Conservation (phyloP, 2,888 invertebrate species). For the Cantharis nigra region DNA sequence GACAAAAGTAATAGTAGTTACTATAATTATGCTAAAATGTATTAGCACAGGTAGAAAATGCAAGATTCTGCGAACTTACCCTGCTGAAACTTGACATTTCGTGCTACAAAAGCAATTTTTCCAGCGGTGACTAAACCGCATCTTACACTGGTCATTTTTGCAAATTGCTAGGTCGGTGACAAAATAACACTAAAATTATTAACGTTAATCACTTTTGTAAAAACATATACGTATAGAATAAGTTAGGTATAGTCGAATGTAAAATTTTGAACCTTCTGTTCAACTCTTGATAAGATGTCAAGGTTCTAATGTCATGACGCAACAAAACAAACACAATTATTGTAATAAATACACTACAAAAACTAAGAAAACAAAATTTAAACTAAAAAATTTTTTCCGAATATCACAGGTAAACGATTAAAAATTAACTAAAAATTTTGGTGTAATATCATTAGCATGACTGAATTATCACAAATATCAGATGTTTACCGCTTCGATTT, state of each 20-base stretch:
- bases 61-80: constrained; percentile 43
- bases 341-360: not conserved
- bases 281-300: constrained; percentile 47
- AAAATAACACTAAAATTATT: constrained; percentile 7
- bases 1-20: not conserved
- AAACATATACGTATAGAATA: constrained; percentile 1
- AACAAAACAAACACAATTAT: constrained; percentile 37
- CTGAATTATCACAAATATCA: constrained; percentile 1
- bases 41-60: not conserved
- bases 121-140: constrained; percentile 54
- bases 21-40: not conserved
- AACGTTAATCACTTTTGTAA: constrained; percentile 7
- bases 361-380: not conserved
- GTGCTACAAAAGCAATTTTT: constrained; percentile 51
- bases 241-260: constrained; percentile 1
- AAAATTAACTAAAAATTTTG: constrained; percentile 10
- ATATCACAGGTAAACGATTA: constrained; percentile 1
- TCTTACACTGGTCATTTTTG: constrained; percentile 53
- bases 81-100: constrained; percentile 50
- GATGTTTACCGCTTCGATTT: constrained; percentile 5
- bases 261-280: constrained; percentile 22
- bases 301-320: constrained; percentile 49
- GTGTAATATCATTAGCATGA: not conserved
- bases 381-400: not conserved
- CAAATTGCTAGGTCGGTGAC: constrained; percentile 2